Base-by-base conservation (phyloP, 2,797 vertebrate genomes). In the Crax fasciolata region DNA sequence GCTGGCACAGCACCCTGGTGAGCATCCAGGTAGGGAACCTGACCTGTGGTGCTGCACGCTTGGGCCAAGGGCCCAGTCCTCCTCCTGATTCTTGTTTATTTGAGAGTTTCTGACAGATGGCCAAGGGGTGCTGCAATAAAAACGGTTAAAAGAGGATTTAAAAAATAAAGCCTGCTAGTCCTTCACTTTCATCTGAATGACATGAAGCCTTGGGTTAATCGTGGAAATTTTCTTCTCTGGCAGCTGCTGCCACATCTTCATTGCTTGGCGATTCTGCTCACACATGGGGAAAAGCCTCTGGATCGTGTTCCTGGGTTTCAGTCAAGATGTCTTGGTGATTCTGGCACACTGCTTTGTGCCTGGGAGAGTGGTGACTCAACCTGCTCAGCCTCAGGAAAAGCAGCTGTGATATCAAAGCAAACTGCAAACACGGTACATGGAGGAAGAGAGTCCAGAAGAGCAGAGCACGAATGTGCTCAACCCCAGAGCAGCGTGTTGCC, bases 91-190 rank as follows among this genome's bases (percentile, higher is more conserved):
- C 46, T 83, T 63, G 59, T 87, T 81, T 92, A 19, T 87, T 55
- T 55, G 46, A 90, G 79, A 83, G 62, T 59, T 77, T 85, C 79
- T 91, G 85, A 96, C 93, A 51, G 28, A 38, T 1, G 13, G 85
- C 87, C 91, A 94, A 81, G 46, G 51, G 62, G 35, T 41, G 71
- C 83, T 91, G 87, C 85, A 93, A 71, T 68, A 83, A 92, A 74
- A 93, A 65, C 43, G 61, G 30, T 83, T 73, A 90, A 86, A 65
- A 25, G 25, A 68, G 5, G 9, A 58, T 54, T 73, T 25, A 32
- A 54, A 41, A 72, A 30, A 14, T 58, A 58, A 63, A 62, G 30
- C 9, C 61, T 43, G 11, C 35, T 90, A 58, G 25, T 62, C 62
- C 58, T 93, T 83, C 32, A 1, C 79, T 92, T 39, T 68, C 38